Evolutionary conservation across 2,797 vertebrate genomes (phyloP).

Genomic region (Sebastes wilsoni): DNA sequence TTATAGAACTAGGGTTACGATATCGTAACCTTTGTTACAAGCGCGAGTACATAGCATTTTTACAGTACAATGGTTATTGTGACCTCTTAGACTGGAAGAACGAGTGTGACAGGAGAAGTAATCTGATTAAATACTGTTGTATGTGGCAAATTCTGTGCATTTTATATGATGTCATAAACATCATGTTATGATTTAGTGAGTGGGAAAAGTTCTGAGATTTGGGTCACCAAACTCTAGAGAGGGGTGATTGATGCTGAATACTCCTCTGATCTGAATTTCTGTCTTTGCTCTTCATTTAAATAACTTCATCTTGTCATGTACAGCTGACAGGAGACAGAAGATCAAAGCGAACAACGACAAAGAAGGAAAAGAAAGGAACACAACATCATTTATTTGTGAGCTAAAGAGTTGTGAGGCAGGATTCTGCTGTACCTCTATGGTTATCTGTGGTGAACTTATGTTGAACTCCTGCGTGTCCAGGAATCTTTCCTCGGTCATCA

Average conservation of each 20-base stretch:
- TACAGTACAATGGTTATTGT: too few species aligned
- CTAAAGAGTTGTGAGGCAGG: background rate
- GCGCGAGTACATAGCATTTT: background rate
- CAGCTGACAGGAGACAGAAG: background rate
- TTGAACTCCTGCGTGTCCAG: constrained; percentile 67
- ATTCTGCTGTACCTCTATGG: constrained; percentile 53
- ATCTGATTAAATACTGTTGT: background rate
- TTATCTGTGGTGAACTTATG: constrained; percentile 56
- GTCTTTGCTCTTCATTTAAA: constrained; percentile 2
- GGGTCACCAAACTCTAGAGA: too few species aligned
- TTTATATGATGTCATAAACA: background rate
- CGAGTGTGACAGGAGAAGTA: too few species aligned
- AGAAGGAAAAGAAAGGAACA: background rate
- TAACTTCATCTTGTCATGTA: background rate
- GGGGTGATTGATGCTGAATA: background rate
- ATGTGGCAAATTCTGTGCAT: background rate
- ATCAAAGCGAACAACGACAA: background rate
- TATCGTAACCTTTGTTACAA: too few species aligned
- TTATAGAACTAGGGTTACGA: too few species aligned
- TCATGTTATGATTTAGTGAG: background rate
- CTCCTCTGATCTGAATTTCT: constrained; percentile 4
- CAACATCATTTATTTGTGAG: background rate
- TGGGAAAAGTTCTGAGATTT: background rate
- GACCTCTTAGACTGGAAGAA: too few species aligned
- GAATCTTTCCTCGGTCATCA: constrained; percentile 49